Evolutionary conservation across 2,797 vertebrate genomes (phyloP).

Genomic region (Microchirus variegatus): DNA sequence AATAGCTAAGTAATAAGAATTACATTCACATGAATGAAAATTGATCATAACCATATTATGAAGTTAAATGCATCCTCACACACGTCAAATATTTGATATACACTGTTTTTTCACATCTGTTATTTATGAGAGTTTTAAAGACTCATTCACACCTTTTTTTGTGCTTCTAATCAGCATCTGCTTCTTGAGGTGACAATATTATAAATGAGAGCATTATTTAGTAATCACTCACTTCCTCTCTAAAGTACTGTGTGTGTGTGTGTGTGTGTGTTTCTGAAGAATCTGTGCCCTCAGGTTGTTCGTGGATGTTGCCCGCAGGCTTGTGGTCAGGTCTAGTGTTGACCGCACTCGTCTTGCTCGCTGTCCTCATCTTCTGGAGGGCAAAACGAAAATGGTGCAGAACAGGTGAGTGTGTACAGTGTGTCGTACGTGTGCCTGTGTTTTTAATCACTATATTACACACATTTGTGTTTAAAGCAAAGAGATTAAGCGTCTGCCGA

Average conservation of each 20-base stretch:
- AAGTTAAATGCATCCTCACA: too few relatives aligned
- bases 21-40: too few relatives aligned
- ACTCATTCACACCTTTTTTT: too few relatives aligned
- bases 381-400: slow-evolving; percentile 48
- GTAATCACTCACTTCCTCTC: slow-evolving; percentile 5
- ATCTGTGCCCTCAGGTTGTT: slow-evolving; percentile 51
- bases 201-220: not conserved
- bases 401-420: slow-evolving; percentile 48
- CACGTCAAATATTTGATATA: too few relatives aligned
- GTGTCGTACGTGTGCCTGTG: not conserved
- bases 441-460: not conserved
- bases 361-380: slow-evolving; percentile 57
- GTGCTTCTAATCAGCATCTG: too few relatives aligned
- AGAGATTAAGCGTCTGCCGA: not conserved
- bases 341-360: slow-evolving; percentile 52
- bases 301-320: slow-evolving; percentile 68
- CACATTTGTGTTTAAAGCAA: not conserved
- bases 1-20: too few relatives aligned
- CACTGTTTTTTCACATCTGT: too few relatives aligned
- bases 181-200: not conserved
- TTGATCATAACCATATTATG: too few relatives aligned
- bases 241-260: too few relatives aligned
- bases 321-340: slow-evolving; percentile 75
- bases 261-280: not conserved
- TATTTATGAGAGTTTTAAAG: too few relatives aligned